Evolutionary conservation across 2,888 invertebrate genomes (phyloP).

Genomic region (Fissipunctia ypsillon): DNA sequence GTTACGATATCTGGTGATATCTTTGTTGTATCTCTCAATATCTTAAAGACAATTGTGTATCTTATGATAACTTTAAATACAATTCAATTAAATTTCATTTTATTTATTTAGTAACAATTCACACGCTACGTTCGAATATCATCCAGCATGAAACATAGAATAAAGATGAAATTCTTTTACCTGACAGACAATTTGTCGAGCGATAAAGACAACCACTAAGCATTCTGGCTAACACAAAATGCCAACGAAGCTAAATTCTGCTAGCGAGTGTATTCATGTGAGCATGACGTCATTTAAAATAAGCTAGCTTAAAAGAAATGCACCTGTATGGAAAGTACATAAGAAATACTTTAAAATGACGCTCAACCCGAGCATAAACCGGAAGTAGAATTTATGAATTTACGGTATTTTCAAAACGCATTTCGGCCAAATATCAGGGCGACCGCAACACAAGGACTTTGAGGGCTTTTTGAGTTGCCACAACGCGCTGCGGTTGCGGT

Average conservation of each 20-base stretch:
- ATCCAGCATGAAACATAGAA: not conserved
- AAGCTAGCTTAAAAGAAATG: slow-evolving; percentile 12
- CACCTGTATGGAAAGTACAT: not conserved
- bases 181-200: not conserved
- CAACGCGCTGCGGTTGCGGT: slow-evolving; percentile 34
- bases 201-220: slow-evolving; percentile 2
- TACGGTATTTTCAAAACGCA: slow-evolving; percentile 21
- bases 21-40: not conserved
- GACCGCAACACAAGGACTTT: slow-evolving; percentile 37
- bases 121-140: not conserved
- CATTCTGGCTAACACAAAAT: slow-evolving; percentile 15
- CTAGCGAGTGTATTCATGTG: slow-evolving; percentile 20
- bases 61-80: not conserved
- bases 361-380: not conserved
- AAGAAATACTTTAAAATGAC: slow-evolving; percentile 5
- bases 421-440: slow-evolving; percentile 25
- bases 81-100: not conserved
- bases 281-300: slow-evolving; percentile 41
- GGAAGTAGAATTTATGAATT: slow-evolving; percentile 16
- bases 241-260: slow-evolving; percentile 21
- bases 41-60: not conserved
- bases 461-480: slow-evolving; percentile 18
- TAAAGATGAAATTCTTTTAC: not conserved
- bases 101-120: not conserved
- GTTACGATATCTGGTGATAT: slow-evolving; percentile 5